Evolutionary conservation across 2,888 invertebrate genomes (phyloP), one percentile per base, ranked within the genome.

Genomic region (Cerceris ruficornis): DNA sequence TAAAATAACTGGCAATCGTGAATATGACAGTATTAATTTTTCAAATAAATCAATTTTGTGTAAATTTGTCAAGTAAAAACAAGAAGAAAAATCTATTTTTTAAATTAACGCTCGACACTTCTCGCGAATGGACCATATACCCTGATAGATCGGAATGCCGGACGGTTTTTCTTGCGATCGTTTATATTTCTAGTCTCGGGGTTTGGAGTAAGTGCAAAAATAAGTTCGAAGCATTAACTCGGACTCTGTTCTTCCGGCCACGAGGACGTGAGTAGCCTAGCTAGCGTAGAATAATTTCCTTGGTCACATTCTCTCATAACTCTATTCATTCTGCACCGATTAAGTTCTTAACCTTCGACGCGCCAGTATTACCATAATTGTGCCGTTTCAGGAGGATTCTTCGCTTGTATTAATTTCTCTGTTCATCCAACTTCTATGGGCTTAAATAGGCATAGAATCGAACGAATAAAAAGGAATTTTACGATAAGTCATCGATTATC

Each of bases 201-300:
- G 59, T 81, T 71, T 60, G 52, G 67, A 69, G 69, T 57, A 68
- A 64, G 64, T 50, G 69, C 70, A 73, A 70, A 84, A 76, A 81
- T 81, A 80, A 69, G 66, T 79, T 76, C 57, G 64, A 68, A 42
- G 65, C 77, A 67, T 78, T 77, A 79, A 74, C 68, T 78, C 77
- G 81, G 73, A 85, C 83, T 83, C 82, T 82, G 82, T 82, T 77
- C 82, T 86, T 86, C 84, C 84, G 82, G 83, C 69, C 69, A 52
- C 61, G 72, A 43, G 73, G 59, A 78, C 82, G 81, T 78, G 81
- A 72, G 71, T 69, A 55, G 74, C 69, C 52, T 84, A 57, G 72
- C 65, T 60, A 82, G 54, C 64, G 72, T 71, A 69, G 70, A 76
- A 82, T 75, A 70, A 77, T 84, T 84, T 75, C 71, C 77, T 73